Evolutionary conservation across 2,113 vertebrate species (phyloP), one percentile per base, ranked within the genome.

Genomic region (Oceanodroma tethys): DNA sequence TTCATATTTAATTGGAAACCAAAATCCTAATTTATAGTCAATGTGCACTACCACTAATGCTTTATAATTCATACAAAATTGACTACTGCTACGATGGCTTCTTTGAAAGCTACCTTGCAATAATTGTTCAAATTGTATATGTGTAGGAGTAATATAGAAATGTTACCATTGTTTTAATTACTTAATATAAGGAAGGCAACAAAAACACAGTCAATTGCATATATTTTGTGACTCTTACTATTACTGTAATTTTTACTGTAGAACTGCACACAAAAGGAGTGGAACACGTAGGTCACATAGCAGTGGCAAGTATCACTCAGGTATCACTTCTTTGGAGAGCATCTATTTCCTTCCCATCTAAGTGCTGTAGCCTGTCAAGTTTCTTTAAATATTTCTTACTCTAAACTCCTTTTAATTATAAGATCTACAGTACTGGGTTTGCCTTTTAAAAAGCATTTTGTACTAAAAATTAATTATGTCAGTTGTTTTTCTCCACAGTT

Each of bases 91-190:
- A 17, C 11, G 25, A 43, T 3, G 2, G 12, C 53, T 96, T 82
- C 50, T 74, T 71, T 86, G 71, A 81, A 88, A 87, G 20, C 40
- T 71, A 30, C 21, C 38, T 86, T 70, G 34, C 21, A 91, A 73
- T 85, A 93, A 80, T 50, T 93, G n/a, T 81, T 96, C 52, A 63
- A 86, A 86, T 88, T 2, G 2, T n/a, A 30, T 86, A 55, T 30
- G 43, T 43, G 56, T 86, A 82, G 40, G 48, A 81, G 25, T 86
- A 88, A 67, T 73, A 86, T 9, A 62, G 50, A 91, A 91, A 68
- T 66, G 29, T 90, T 92, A 60, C 29, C 13, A 50, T 83, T 85
- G 16, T 52, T 95, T 96, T 93, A 96, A 94, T 95, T 88, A 45
- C 45, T 83, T 97, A 59, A 84, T 92, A 66, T 34, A 83, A 73